Percentiles rank a stretch among this genome's conserved stretches.
These are phyloP conservation scores for Bathynomus jamesi DNA, from an alignment of 1,140 invertebrate genomes.

Conservation along the genomic window DNA sequence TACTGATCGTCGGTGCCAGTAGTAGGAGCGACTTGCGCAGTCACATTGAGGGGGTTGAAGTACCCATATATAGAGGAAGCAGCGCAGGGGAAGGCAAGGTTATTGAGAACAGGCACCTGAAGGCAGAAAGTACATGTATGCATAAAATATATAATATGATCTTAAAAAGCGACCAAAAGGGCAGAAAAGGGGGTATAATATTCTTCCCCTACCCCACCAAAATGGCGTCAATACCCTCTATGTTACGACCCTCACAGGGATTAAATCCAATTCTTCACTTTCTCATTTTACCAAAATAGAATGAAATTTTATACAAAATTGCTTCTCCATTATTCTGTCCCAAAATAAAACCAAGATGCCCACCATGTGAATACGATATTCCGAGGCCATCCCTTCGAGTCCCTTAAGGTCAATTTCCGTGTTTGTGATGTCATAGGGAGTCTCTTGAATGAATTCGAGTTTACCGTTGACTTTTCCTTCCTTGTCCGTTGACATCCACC, in stretches of 20 bases:
- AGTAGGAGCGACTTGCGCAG: constrained; percentile 53
- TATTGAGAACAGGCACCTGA: constrained; percentile 66
- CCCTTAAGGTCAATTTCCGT: constrained; percentile 68
- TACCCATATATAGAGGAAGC: constrained; percentile 65
- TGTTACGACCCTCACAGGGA: too few species aligned
- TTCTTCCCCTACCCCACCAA: too few species aligned
- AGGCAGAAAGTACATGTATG: too few species aligned
- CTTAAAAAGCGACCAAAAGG: too few species aligned
- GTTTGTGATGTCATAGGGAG: constrained; percentile 53
- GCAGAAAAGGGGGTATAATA: too few species aligned
- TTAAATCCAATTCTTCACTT: too few species aligned
- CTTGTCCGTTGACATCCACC: constrained; percentile 61
- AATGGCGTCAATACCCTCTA: too few species aligned
- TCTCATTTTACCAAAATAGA: too few species aligned
- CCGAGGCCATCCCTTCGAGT: constrained; percentile 55
- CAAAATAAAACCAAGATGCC: too few species aligned
- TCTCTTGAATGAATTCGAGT: constrained; percentile 59
- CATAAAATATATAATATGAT: too few species aligned
- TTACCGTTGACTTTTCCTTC: constrained; percentile 54
- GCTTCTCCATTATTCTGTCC: too few species aligned
- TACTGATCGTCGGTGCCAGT: constrained; percentile 72
- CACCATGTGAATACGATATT: constrained; percentile 78
- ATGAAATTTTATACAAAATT: too few species aligned
- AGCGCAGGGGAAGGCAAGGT: constrained; percentile 81
- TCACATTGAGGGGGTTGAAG: constrained; percentile 71